A percentile compares a stretch with the other conserved stretches of the same genome.
These are phyloP conservation scores for Calliopum simillimum DNA, from an alignment of 2,888 invertebrate genomes.

Conservation along the genomic window DNA sequence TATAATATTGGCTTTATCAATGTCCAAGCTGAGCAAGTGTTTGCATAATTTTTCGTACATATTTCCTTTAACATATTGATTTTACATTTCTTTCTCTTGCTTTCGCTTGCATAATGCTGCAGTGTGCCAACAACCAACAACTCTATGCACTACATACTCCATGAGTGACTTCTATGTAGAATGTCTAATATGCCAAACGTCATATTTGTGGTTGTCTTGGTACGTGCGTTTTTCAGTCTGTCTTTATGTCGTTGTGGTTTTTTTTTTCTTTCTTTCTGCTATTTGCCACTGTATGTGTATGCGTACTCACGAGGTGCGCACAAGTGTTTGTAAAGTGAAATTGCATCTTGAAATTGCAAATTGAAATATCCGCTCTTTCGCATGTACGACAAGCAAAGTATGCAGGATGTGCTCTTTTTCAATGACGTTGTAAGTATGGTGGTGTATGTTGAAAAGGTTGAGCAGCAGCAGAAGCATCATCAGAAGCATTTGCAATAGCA, in stretches of 20 bases:
- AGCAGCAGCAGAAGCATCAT: too few relatives aligned
- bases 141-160: too few relatives aligned
- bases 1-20: constrained; percentile 18
- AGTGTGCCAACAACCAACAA: too few relatives aligned
- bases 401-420: too few relatives aligned
- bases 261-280: background rate
- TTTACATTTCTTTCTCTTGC: too few relatives aligned
- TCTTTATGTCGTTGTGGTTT: background rate
- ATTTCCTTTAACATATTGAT: too few relatives aligned
- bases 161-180: background rate
- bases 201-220: constrained; percentile 5
- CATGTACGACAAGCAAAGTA: background rate
- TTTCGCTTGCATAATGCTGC: too few relatives aligned
- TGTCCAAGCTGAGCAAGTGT: background rate
- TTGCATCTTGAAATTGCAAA: constrained; percentile 38
- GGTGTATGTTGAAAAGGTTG: too few relatives aligned
- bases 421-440: too few relatives aligned
- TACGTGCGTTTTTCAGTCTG: background rate
- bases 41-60: background rate
- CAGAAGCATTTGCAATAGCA: too few relatives aligned
- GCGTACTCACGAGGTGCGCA: constrained; percentile 14
- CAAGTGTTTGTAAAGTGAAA: constrained; percentile 37
- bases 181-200: background rate
- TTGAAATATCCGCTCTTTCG: constrained; percentile 39
- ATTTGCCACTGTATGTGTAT: background rate